phyloP scores from a whole-genome alignment of 2,888 invertebrate species.

The Ormyrus nitidulus region DNA sequence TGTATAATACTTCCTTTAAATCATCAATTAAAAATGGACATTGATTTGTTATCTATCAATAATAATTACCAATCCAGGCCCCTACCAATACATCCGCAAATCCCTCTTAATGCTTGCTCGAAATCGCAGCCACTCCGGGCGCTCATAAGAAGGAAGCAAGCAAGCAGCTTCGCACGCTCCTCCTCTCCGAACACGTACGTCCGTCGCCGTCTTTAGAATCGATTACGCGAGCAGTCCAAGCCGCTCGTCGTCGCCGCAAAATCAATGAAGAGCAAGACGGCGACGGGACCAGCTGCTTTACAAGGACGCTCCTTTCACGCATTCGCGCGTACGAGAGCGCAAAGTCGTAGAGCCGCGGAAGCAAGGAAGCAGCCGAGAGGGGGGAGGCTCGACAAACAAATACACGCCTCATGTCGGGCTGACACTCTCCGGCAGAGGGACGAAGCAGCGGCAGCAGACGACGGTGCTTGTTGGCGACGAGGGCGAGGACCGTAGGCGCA shows the following conservation, averaged over 20 bases:
- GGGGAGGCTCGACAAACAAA: slow-evolving; percentile 69
- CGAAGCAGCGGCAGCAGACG: slow-evolving; percentile 56
- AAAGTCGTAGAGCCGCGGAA: slow-evolving; percentile 42
- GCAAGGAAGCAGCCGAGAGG: slow-evolving; percentile 42
- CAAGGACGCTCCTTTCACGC: not conserved
- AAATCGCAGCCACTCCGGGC: not conserved
- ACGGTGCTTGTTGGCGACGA: slow-evolving; percentile 55
- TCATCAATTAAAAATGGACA: too few species aligned
- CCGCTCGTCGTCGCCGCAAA: not conserved
- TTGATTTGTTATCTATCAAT: too few species aligned
- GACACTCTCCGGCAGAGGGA: slow-evolving; percentile 65
- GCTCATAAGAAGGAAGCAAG: not conserved
- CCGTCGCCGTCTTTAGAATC: slow-evolving; percentile 21
- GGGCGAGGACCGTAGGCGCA: slow-evolving; percentile 53
- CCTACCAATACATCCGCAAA: not conserved
- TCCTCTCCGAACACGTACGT: not conserved
- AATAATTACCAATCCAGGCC: too few species aligned
- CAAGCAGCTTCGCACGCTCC: not conserved
- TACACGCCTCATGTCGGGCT: slow-evolving; percentile 69
- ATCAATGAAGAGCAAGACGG: not conserved
- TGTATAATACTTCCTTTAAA: too few species aligned
- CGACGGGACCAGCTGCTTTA: too few species aligned
- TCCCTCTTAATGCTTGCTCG: not conserved
- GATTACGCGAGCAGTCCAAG: slow-evolving; percentile 6
- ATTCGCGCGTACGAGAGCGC: not conserved